Evolutionary conservation across 2,888 invertebrate species (phyloP).

Genomic region (Drosophila atripex): DNA sequence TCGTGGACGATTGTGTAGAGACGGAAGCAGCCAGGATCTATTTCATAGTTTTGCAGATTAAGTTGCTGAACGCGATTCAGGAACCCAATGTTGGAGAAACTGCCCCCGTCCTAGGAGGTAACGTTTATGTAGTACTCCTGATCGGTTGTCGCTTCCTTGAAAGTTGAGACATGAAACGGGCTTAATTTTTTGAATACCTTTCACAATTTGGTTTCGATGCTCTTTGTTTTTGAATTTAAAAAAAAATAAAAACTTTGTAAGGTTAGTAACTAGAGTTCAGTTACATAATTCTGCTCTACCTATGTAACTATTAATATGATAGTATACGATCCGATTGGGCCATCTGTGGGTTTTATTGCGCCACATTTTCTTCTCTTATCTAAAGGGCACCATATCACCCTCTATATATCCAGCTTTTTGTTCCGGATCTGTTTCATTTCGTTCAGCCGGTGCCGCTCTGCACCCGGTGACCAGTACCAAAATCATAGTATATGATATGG

Average conservation of each 20-base stretch:
- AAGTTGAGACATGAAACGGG: constrained; percentile 89
- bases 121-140: constrained; percentile 71
- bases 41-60: constrained; percentile 71
- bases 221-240: constrained; percentile 76
- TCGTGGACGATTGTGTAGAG: constrained; percentile 89
- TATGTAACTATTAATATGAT: constrained; percentile 79
- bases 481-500: constrained; percentile 4
- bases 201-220: constrained; percentile 87
- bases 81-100: constrained; percentile 91
- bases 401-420: constrained; percentile 89
- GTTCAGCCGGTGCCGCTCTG: constrained; percentile 18
- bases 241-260: not conserved
- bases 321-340: constrained; percentile 88
- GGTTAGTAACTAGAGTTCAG: not conserved
- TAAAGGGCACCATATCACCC: constrained; percentile 88
- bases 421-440: constrained; percentile 86
- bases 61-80: constrained; percentile 83
- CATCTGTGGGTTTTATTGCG: constrained; percentile 85
- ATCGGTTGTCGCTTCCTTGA: constrained; percentile 86
- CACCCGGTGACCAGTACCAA: constrained; percentile 2
- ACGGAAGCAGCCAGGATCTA: constrained; percentile 81
- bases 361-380: constrained; percentile 86
- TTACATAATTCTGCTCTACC: constrained; percentile 42
- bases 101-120: constrained; percentile 85
- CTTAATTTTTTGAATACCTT: constrained; percentile 89